Base-by-base conservation (phyloP, 2,888 invertebrate genomes). In the Tanypteryx hageni region DNA sequence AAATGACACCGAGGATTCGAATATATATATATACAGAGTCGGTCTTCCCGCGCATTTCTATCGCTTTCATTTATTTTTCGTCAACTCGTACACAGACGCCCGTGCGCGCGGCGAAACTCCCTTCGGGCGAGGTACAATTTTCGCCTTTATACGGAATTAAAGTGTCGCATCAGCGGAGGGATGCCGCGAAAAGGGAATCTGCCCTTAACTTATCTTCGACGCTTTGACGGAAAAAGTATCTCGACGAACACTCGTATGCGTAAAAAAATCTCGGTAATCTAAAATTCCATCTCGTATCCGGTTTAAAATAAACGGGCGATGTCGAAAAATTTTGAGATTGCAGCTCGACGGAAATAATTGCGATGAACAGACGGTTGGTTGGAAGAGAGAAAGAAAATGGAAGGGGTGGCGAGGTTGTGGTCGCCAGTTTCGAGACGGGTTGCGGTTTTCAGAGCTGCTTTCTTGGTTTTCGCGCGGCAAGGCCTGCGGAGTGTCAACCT, bases 271-370 rank as follows among this genome's bases (percentile, higher is more conserved):
- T 22, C 22, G 27, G 18, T 22, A 27, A 76, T 27, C 27, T 27
- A 76, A 27, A 76, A 76, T 76, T 76, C 76, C 76, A 76, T 27
- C 76, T 27, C 76, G 76, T 76, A 76, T 76, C 27, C 76, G 22
- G 68, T 68, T 68, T 44, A 44, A 44, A 44, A 44, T 44, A 44
- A 44, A 44, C 68, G 68, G 68, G 27, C 18, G 68, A 68, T n/a
- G 68, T 44, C 44, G 44, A 44, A 44, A 44, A 44, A 3, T 68
- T 68, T 68, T 22, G 68, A 76, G 76, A 76, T 76, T 76, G 76
- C 76, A 22, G 76, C 76, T 27, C 68, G 0, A n/a, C 18, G 64
- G 16, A 68, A 68, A 76, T 76, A 76, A 76, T 76, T 76, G 27
- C 11, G 76, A 27, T 27, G 76, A 64, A 18, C 64, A 31, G 31